Evolutionary conservation across 2,113 vertebrate genomes (phyloP).

Genomic region (Mus musculus): DNA sequence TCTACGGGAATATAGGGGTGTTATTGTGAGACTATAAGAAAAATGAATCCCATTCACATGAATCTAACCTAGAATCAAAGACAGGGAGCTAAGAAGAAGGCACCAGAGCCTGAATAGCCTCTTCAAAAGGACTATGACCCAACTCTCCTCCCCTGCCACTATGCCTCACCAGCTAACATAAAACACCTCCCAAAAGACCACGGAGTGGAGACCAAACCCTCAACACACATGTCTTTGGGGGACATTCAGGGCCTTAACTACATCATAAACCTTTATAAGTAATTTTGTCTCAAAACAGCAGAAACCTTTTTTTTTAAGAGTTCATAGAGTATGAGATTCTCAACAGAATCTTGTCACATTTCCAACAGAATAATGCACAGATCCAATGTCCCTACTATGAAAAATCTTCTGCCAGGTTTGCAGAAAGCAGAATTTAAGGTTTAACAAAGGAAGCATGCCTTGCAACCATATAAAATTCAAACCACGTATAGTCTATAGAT

Average conservation of each 20-base stretch:
- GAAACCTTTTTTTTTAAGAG: background rate
- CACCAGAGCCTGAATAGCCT: background rate
- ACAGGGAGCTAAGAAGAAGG: too few relatives aligned
- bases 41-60: background rate
- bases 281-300: background rate
- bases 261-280: background rate
- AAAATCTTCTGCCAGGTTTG: background rate
- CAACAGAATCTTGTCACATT: background rate
- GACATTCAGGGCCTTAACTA: background rate
- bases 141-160: background rate
- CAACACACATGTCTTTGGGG: background rate
- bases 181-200: background rate
- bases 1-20: background rate
- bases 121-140: background rate
- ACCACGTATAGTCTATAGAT: background rate
- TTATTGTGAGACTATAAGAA: too few relatives aligned
- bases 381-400: background rate
- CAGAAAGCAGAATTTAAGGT: background rate
- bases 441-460: background rate
- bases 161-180: background rate
- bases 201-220: background rate
- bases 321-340: background rate
- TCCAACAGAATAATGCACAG: background rate
- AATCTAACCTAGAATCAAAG: background rate
- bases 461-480: background rate